Evolutionary conservation across 2,888 invertebrate genomes (phyloP).

Genomic region (Hirtodrosophila trivittata): DNA sequence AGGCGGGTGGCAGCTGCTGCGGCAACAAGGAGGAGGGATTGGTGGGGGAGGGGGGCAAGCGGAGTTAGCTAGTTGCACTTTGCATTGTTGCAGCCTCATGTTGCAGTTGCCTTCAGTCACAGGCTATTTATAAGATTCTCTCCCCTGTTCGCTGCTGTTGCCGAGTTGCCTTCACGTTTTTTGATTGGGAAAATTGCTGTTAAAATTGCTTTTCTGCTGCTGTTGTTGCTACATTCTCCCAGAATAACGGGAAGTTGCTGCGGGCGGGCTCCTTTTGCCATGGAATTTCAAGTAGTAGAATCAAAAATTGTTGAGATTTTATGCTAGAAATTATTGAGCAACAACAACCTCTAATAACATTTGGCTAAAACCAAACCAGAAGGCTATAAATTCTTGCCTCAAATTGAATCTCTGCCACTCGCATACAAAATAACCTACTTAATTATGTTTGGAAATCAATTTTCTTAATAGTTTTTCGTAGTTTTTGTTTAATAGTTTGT

Average conservation of each 20-base stretch:
- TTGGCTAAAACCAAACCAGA: too few species aligned
- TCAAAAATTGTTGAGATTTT: conserved; percentile 19
- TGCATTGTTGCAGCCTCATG: conserved; percentile 58
- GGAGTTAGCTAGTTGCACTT: conserved; percentile 12
- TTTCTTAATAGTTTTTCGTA: not conserved
- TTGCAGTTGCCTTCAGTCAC: conserved; percentile 45
- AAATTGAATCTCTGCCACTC: too few species aligned
- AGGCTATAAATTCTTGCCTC: too few species aligned
- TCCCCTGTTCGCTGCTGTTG: conserved; percentile 14
- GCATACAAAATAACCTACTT: not conserved
- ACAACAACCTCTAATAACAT: too few species aligned
- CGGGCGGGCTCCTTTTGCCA: not conserved
- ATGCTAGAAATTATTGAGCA: not conserved
- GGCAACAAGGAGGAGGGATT: not conserved
- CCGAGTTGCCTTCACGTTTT: conserved; percentile 47
- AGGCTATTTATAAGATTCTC: conserved; percentile 70
- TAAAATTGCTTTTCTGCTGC: conserved; percentile 71
- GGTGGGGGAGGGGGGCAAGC: not conserved
- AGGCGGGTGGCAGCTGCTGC: conserved; percentile 50
- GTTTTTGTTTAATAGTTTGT: conserved; percentile 1
- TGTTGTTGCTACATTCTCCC: not conserved
- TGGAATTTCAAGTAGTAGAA: conserved; percentile 36
- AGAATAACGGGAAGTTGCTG: conserved; percentile 5
- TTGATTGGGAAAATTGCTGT: conserved; percentile 77
- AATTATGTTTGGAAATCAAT: conserved; percentile 11